A percentile compares a stretch with the other conserved stretches of the same genome.
Evolutionary conservation across 2,113 vertebrate genomes (phyloP).

Genomic region (Choloepus hoffmanni): DNA sequence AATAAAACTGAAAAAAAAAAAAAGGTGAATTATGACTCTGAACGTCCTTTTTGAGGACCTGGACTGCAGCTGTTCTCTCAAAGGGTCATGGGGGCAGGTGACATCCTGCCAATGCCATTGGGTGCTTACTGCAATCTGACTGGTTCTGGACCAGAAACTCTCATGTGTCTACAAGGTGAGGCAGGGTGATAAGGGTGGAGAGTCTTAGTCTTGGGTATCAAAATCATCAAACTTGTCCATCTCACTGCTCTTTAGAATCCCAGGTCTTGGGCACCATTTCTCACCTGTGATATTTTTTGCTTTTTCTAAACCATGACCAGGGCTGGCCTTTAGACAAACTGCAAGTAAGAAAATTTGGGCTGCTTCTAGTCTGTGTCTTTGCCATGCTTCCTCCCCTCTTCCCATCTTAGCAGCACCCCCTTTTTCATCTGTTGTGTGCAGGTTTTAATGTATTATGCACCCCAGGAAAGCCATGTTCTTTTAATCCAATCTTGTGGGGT

Average conservation of each 20-base stretch:
- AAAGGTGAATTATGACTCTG: background rate
- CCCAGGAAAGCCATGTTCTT: no score
- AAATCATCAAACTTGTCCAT: background rate
- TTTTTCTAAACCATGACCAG: background rate
- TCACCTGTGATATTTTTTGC: background rate
- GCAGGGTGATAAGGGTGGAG: background rate
- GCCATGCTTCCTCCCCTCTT: background rate
- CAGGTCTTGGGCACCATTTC: background rate
- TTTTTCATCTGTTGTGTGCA: background rate
- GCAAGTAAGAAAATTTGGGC: background rate
- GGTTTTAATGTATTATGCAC: no score
- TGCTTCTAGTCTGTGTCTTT: background rate
- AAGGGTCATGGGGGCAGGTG: background rate
- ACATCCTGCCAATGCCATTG: background rate
- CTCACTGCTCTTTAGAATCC: background rate
- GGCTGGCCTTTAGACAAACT: background rate
- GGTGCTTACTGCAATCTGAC: background rate
- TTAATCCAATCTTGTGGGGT: no score
- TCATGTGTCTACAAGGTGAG: background rate
- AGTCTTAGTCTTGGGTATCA: background rate
- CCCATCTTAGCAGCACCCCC: background rate
- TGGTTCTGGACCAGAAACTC: background rate
- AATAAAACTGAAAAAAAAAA: background rate
- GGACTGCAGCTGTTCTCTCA: background rate
- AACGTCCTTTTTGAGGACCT: background rate